A percentile compares a stretch with the other conserved stretches of the same genome.
Conservation (phyloP, 2,797 vertebrate genomes). For the Rhinophrynus dorsalis region DNA sequence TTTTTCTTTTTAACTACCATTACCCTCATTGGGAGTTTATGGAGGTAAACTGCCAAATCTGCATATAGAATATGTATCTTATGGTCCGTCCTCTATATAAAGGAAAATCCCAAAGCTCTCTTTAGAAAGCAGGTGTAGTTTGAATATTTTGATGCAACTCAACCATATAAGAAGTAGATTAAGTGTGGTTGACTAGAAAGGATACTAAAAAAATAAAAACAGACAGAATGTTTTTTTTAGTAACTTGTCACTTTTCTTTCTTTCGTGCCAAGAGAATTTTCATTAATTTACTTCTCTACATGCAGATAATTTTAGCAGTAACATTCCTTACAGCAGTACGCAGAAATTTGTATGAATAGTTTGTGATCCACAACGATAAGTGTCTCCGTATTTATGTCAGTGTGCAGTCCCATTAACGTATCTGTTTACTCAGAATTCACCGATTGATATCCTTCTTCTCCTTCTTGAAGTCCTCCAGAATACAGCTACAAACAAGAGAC, state of each 20-base stretch:
- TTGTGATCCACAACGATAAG: neutral
- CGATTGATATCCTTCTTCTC: no score
- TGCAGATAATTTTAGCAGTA: constrained; percentile 20
- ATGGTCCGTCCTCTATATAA: neutral
- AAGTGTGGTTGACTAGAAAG: constrained; percentile 21
- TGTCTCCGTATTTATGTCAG: neutral
- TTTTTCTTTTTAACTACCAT: no score
- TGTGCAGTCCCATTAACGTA: neutral
- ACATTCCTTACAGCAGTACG: neutral
- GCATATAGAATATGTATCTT: no score
- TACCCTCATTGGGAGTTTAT: no score
- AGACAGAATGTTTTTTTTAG: constrained; percentile 27
- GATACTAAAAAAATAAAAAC: neutral
- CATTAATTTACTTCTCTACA: neutral
- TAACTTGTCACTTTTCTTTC: constrained; percentile 23
- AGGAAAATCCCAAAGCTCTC: neutral
- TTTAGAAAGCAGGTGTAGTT: neutral
- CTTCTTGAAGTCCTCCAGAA: no score
- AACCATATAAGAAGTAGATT: constrained; percentile 27
- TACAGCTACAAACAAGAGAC: no score
- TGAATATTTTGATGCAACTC: constrained; percentile 29
- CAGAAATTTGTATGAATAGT: constrained; percentile 1
- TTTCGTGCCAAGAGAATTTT: neutral
- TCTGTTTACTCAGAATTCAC: neutral
- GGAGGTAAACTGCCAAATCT: no score